Conservation (phyloP, 2,797 vertebrate species). For the Semotilus atromaculatus region DNA sequence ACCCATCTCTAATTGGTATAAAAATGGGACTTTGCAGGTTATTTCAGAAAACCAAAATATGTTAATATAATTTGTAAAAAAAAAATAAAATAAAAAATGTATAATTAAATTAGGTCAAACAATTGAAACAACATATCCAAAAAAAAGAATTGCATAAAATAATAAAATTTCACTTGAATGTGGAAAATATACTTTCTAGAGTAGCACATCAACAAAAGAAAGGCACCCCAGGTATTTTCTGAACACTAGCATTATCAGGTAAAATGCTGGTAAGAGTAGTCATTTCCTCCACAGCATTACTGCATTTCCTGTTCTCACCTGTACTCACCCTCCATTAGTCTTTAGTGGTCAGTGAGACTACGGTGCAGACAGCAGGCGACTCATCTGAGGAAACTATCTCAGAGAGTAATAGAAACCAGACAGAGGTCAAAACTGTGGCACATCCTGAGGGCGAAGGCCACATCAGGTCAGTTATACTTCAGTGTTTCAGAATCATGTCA, state of each 20-base stretch:
- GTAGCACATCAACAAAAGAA: neutral
- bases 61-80: neutral
- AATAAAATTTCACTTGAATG: neutral
- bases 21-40: neutral
- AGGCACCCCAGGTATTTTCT: neutral
- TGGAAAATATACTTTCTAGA: no score
- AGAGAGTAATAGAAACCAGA: slow-evolving; percentile 34
- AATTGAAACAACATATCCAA: neutral
- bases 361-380: slow-evolving; percentile 32
- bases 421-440: slow-evolving; percentile 25
- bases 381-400: slow-evolving; percentile 17
- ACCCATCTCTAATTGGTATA: neutral
- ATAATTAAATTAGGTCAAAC: neutral
- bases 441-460: slow-evolving; percentile 28
- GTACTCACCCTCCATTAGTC: neutral
- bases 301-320: slow-evolving; percentile 36
- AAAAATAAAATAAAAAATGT: neutral
- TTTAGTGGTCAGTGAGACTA: slow-evolving; percentile 29
- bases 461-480: neutral
- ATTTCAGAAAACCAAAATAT: neutral
- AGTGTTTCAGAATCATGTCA: neutral
- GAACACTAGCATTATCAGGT: neutral
- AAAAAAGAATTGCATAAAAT: neutral
- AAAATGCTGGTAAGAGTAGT: neutral
- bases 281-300: slow-evolving; percentile 27